Conservation (phyloP, 2,113 vertebrate genomes). For the Gadus macrocephalus region DNA sequence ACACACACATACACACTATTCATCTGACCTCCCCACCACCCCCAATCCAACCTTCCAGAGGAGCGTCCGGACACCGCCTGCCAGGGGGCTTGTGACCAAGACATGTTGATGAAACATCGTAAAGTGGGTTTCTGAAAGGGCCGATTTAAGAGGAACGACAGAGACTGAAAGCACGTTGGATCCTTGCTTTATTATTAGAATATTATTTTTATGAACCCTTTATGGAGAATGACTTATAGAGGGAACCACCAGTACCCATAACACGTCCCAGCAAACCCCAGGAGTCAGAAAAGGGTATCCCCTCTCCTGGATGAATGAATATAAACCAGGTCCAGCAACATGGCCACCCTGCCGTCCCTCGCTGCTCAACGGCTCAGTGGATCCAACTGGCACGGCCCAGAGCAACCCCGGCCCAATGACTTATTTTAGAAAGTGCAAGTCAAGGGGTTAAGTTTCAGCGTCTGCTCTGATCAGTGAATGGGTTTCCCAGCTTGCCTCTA, state of each 20-base stretch:
- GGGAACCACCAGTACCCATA: no score
- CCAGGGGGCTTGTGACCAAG: no score
- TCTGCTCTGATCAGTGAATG: conserved; percentile 58
- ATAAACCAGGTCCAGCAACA: conserved; percentile 27
- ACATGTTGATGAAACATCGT: no score
- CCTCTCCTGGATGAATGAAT: conserved; percentile 12
- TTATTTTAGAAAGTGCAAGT: conserved; percentile 82
- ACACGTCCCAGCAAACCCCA: no score
- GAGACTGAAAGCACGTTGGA: no score
- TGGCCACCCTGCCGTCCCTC: conserved; percentile 30
- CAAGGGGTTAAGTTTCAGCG: conserved; percentile 73
- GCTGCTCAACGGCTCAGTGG: conserved; percentile 45
- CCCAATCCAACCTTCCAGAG: conserved; percentile 2
- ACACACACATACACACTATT: not conserved
- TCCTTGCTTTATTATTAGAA: no score
- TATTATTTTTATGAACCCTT: no score
- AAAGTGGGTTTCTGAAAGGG: no score
- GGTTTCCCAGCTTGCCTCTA: conserved; percentile 65
- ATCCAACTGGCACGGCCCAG: conserved; percentile 64
- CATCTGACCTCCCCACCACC: not conserved
- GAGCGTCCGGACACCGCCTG: no score
- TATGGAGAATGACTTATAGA: no score
- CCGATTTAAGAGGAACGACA: no score
- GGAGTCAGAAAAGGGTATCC: no score
- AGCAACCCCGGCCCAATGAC: conserved; percentile 57